Percentiles rank a stretch among this genome's conserved stretches.
These are phyloP conservation scores for Caracal caracal DNA, from an alignment of 2,113 vertebrate species.

Conservation along the genomic window DNA sequence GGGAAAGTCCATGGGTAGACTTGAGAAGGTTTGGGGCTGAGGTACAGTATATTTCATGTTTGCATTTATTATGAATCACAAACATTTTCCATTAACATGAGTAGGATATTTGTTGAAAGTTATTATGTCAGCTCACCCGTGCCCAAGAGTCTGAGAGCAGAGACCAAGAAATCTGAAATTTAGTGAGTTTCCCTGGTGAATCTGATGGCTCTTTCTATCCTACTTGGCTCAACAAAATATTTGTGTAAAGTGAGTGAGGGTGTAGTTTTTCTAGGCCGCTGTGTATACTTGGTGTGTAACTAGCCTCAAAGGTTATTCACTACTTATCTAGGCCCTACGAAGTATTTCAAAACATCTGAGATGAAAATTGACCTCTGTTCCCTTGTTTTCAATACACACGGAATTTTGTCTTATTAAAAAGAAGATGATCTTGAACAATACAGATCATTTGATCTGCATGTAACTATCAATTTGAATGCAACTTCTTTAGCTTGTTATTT, in stretches of 20 bases:
- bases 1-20: no score
- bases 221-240: neutral
- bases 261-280: neutral
- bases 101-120: neutral
- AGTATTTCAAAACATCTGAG: neutral
- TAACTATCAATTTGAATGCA: neutral
- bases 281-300: fast-evolving
- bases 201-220: neutral
- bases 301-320: neutral
- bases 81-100: neutral
- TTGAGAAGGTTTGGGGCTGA: neutral
- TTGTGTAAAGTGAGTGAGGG: neutral
- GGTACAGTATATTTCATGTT: neutral
- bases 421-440: neutral
- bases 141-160: neutral
- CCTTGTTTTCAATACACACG: neutral
- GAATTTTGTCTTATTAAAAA: neutral
- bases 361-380: neutral
- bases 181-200: neutral
- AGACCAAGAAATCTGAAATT: neutral
- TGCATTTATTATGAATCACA: neutral
- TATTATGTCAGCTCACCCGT: neutral
- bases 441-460: neutral
- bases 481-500: neutral
- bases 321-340: neutral